A percentile compares a stretch with the other conserved stretches of the same genome.
Evolutionary conservation across 2,888 invertebrate species (phyloP).

Genomic region (Andrena minutula): DNA sequence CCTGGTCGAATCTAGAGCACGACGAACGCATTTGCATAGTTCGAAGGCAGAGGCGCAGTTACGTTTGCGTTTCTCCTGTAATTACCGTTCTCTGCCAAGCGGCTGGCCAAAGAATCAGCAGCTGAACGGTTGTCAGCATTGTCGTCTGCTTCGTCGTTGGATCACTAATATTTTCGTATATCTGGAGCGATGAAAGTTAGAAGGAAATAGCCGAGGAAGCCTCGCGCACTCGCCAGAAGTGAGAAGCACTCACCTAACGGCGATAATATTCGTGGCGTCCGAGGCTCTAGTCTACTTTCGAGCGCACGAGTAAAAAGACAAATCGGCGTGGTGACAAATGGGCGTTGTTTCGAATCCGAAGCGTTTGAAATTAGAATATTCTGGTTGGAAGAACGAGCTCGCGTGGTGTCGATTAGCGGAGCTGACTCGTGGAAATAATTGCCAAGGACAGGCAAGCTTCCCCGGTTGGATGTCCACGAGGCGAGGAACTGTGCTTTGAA

Average conservation of each 20-base stretch:
- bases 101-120: slow-evolving; percentile 7
- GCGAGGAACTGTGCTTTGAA: neutral
- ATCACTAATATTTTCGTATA: neutral
- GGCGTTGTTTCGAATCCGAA: too few species aligned
- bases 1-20: neutral
- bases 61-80: slow-evolving; percentile 22
- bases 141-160: neutral
- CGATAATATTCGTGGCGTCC: neutral
- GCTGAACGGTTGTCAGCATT: slow-evolving; percentile 4
- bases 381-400: neutral
- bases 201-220: neutral
- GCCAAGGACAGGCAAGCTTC: neutral
- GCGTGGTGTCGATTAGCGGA: neutral
- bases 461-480: neutral
- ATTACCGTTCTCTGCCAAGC: slow-evolving; percentile 5
- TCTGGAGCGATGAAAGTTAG: slow-evolving; percentile 5
- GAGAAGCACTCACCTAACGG: neutral
- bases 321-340: too few species aligned
- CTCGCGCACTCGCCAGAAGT: slow-evolving; percentile 6
- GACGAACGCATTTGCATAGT: too few species aligned
- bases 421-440: slow-evolving; percentile 15
- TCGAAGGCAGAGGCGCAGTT: neutral
- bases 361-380: too few species aligned
- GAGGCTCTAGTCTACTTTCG: neutral
- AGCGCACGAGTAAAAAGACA: neutral